These are phyloP conservation scores for Morinoia aosen DNA, from an alignment of 2,888 invertebrate species.

Conservation along the genomic window DNA sequence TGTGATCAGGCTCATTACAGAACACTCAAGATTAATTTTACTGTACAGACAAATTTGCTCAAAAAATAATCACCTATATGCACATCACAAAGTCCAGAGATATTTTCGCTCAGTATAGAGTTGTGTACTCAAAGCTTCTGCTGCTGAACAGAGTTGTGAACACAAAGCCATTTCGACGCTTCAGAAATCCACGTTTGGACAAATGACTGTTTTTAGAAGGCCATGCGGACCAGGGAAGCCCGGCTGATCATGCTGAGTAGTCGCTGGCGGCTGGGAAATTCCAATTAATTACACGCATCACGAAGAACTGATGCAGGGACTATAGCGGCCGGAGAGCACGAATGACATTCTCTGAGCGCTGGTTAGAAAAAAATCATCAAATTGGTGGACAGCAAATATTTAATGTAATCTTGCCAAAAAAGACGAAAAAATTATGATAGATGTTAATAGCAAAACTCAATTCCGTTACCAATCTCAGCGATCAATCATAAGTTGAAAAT, in stretches of 20 bases:
- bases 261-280: background rate
- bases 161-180: background rate
- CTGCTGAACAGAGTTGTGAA: too few species aligned
- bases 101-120: background rate
- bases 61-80: background rate
- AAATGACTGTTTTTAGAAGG: background rate
- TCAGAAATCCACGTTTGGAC: background rate
- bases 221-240: background rate
- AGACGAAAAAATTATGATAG: background rate
- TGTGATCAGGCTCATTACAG: background rate
- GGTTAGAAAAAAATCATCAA: background rate
- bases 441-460: background rate
- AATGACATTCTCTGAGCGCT: background rate
- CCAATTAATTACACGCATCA: background rate
- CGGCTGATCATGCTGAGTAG: conserved; percentile 12
- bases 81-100: background rate
- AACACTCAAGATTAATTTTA: background rate
- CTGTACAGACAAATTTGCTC: background rate
- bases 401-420: background rate
- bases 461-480: background rate
- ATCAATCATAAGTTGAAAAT: background rate
- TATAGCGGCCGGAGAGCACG: background rate
- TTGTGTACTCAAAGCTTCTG: background rate
- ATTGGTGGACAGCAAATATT: background rate
- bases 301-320: background rate